Conservation (phyloP, 1,140 invertebrate species). For the Caerostris darwini region DNA sequence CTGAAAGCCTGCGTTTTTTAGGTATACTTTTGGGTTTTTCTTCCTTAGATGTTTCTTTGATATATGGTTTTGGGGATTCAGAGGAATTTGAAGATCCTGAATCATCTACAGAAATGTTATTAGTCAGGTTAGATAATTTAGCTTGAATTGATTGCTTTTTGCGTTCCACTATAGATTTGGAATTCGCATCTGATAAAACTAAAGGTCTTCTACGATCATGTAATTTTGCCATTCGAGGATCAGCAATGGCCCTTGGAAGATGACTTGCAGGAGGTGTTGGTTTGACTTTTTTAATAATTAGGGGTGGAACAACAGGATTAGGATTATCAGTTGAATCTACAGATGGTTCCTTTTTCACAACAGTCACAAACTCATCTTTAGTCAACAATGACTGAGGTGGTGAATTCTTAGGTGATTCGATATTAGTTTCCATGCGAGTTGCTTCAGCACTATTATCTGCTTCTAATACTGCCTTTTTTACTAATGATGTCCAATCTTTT, state of each 20-base stretch:
- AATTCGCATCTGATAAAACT: neutral
- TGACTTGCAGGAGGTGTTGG: conserved; percentile 70
- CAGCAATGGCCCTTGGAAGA: conserved; percentile 71
- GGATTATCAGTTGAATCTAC: neutral
- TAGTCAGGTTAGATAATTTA: neutral
- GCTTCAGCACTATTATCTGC: neutral
- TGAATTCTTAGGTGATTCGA: conserved; percentile 8
- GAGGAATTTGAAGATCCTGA: neutral
- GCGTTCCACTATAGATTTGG: conserved; percentile 23
- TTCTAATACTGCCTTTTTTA: conserved; percentile 1
- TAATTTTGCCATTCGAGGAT: conserved; percentile 75
- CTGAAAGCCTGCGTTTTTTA: conserved; percentile 52
- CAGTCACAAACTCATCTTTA: conserved; percentile 52
- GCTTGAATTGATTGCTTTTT: neutral
- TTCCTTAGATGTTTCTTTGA: neutral
- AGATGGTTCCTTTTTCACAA: conserved; percentile 39
- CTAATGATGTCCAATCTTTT: neutral
- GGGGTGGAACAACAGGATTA: conserved; percentile 48
- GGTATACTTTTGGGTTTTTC: conserved; percentile 48
- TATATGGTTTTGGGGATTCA: neutral
- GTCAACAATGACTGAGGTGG: neutral
- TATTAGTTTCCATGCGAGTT: neutral
- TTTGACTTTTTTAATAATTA: conserved; percentile 66
- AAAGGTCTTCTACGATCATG: conserved; percentile 44
- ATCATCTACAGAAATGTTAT: neutral